phyloP scores from a whole-genome alignment of 2,113 vertebrate species.

The Rhadina sibilatrix region DNA sequence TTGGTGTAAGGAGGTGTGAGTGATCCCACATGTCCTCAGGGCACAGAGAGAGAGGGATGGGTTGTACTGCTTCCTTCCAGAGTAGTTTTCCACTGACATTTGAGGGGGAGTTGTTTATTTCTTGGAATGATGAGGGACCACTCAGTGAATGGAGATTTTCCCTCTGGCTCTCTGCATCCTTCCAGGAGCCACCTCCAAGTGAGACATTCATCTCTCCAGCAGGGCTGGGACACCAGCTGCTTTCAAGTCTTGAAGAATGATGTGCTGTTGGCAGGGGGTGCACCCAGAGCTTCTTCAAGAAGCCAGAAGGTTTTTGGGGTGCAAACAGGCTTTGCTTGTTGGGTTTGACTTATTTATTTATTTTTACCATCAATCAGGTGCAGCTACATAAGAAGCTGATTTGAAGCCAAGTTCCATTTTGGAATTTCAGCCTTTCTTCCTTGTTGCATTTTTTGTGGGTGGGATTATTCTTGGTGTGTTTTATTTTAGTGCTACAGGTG shows the following conservation, averaged over 20 bases:
- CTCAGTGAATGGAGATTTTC: neutral
- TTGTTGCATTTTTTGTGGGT: neutral
- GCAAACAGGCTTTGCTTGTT: neutral
- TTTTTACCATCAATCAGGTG: neutral
- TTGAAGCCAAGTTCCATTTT: neutral
- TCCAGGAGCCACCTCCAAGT: fast-evolving
- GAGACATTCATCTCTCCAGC: neutral
- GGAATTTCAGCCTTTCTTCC: fast-evolving
- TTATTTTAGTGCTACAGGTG: neutral
- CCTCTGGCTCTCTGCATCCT: neutral
- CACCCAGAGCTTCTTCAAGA: neutral
- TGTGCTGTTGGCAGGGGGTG: neutral
- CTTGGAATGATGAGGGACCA: neutral
- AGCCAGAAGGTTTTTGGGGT: neutral
- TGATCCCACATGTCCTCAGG: fast-evolving
- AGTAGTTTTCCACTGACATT: neutral
- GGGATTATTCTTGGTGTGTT: neutral
- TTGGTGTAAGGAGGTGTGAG: neutral
- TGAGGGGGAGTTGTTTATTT: neutral
- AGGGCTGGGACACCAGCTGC: neutral
- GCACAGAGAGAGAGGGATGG: neutral
- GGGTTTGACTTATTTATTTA: neutral
- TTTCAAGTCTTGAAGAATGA: neutral
- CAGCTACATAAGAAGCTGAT: neutral
- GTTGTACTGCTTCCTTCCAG: neutral